These are phyloP conservation scores for Drosophila recens DNA, from an alignment of 2,888 invertebrate species.

Conservation along the genomic window DNA sequence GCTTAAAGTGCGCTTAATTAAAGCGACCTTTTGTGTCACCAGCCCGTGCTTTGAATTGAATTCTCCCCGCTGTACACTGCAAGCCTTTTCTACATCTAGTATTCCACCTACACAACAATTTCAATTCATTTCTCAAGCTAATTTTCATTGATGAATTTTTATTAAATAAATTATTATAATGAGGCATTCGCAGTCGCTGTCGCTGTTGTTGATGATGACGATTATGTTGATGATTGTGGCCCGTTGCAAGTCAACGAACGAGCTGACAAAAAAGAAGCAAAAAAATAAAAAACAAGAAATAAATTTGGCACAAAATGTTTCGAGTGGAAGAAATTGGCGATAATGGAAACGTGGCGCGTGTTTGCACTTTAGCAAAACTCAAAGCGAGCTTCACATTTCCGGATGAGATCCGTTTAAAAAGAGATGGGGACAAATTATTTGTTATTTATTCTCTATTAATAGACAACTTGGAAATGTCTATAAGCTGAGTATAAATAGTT, in stretches of 20 bases:
- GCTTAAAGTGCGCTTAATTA: slow-evolving; percentile 70
- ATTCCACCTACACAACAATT: slow-evolving; percentile 22
- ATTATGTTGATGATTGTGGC: slow-evolving; percentile 26
- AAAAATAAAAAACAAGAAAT: slow-evolving; percentile 28
- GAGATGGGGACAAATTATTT: not conserved
- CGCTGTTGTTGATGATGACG: slow-evolving; percentile 6
- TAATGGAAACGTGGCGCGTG: slow-evolving; percentile 69
- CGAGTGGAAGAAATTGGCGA: slow-evolving; percentile 56
- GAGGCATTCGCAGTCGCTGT: slow-evolving; percentile 43
- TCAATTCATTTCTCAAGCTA: slow-evolving; percentile 56
- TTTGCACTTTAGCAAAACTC: slow-evolving; percentile 68
- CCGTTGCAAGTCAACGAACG: slow-evolving; percentile 72
- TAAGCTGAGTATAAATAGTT: slow-evolving; percentile 45
- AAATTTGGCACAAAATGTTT: slow-evolving; percentile 62
- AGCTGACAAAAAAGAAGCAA: slow-evolving; percentile 39
- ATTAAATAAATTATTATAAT: slow-evolving; percentile 81
- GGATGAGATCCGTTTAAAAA: not conserved
- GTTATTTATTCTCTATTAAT: slow-evolving; percentile 25
- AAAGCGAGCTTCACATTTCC: not conserved
- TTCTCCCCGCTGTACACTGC: not conserved
- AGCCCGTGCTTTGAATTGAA: slow-evolving; percentile 39
- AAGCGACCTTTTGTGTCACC: slow-evolving; percentile 73
- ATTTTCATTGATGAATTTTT: slow-evolving; percentile 82
- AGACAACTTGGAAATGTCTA: slow-evolving; percentile 21
- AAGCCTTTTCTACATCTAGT: not conserved